A percentile compares a stretch with the other conserved stretches of the same genome.
Conservation (phyloP, 1,140 invertebrate genomes). For the Lordiphosa mommai region DNA sequence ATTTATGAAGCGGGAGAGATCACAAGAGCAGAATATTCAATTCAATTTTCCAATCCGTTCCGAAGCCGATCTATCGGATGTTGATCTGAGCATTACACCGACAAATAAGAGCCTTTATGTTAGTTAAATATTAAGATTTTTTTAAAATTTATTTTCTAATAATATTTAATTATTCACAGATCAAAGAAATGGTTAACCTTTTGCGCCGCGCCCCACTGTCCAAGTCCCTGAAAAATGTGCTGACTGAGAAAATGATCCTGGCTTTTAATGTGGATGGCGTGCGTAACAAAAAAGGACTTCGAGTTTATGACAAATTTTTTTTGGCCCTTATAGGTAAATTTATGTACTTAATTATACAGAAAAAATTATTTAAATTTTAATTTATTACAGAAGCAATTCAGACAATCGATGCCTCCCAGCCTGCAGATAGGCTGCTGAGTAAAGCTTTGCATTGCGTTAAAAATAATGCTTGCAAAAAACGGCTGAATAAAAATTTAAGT, state of each 20-base stretch:
- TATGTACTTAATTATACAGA: not conserved
- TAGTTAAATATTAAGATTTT: too few species aligned
- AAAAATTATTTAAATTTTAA: not conserved
- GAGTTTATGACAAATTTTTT: conserved; percentile 1
- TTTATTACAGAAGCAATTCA: conserved; percentile 1
- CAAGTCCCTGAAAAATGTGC: conserved; percentile 2
- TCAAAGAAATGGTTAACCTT: not conserved
- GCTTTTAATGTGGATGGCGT: conserved; percentile 7
- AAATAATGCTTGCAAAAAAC: conserved; percentile 7
- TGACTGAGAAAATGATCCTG: not conserved
- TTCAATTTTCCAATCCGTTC: too few species aligned
- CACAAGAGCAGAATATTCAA: too few species aligned
- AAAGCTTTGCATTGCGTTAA: conserved; percentile 12
- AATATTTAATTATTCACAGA: too few species aligned
- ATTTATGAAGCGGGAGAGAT: too few species aligned
- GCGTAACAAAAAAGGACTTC: not conserved
- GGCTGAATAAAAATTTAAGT: too few species aligned
- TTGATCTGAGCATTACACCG: too few species aligned
- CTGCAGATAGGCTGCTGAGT: conserved; percentile 3
- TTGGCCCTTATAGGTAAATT: not conserved
- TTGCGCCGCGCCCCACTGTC: not conserved
- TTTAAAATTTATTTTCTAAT: too few species aligned
- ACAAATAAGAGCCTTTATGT: too few species aligned
- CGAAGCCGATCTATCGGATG: too few species aligned
- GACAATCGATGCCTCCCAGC: not conserved